Base-by-base conservation (phyloP, 2,888 invertebrate genomes). In the Fabriciana adippe region DNA sequence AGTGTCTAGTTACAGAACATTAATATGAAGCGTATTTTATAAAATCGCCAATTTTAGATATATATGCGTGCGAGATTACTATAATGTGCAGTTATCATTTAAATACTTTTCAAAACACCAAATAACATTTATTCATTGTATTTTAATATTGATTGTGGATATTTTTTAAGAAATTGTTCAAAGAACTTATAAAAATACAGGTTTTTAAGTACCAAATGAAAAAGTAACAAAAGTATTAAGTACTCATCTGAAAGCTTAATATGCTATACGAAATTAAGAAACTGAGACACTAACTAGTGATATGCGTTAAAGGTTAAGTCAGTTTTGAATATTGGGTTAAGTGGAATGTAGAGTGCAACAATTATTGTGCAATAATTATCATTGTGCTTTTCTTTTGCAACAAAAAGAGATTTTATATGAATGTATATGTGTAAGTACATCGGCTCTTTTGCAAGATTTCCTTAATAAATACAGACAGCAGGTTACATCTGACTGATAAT, bases 331-430 rank as follows among this genome's bases (percentile, higher is more conserved):
- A 60, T 64, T 65, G 50, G 26, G n/a, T 57, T 59, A 57, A 63
- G 60, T 76, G 76, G 78, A 78, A 78, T 78, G 78, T 78, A 74
- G 72, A 72, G 74, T 70, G 75, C 70, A 73, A 73, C 67, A 70
- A 70, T 72, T 69, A 69, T 76, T 77, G 76, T 78, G 76, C 75
- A 72, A 66, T 67, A 70, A 71, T 41, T 41, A 41, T 66, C 69
- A 72, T 75, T 75, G 74, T 75, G 74, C 74, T 67, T 67, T 64
- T 57, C 48, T 54, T 66, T 65, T 55, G 31, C 54, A 63, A 66
- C 66, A 67, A 69, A 69, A 68, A 65, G 60, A 71, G 59, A 56
- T 48, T 53, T 63, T 65, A 50, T 14, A 41, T 51, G 41, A 48
- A 59, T 47, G 48, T 47, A 21, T 35, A 8, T 18, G 21, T 45